A percentile compares a stretch with the other conserved stretches of the same genome.
These are phyloP conservation scores for Myopa tessellatipennis DNA, from an alignment of 2,888 invertebrate genomes.

Conservation along the genomic window DNA sequence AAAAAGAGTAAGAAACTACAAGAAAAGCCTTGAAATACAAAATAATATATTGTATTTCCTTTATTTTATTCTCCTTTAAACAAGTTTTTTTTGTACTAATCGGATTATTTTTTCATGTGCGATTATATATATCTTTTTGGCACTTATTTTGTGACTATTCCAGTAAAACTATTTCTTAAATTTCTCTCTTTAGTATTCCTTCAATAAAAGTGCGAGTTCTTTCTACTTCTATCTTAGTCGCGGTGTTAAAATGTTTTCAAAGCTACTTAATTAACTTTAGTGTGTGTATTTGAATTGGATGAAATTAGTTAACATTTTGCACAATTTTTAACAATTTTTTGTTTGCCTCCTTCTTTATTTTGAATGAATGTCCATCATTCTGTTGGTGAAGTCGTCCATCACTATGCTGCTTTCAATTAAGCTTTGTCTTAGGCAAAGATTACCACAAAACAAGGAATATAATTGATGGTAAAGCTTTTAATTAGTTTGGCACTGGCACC, in stretches of 20 bases:
- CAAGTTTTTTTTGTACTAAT: not conserved
- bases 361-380: not conserved
- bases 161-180: too few relatives aligned
- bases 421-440: not conserved
- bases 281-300: too few relatives aligned
- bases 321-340: not conserved
- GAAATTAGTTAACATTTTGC: not conserved
- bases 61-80: not conserved
- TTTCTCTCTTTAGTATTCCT: too few relatives aligned
- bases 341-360: not conserved
- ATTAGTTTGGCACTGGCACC: not conserved
- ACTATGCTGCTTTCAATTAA: constrained; percentile 20
- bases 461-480: not conserved
- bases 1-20: not conserved
- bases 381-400: not conserved
- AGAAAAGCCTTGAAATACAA: not conserved
- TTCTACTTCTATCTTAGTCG: too few relatives aligned
- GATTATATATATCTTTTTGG: not conserved
- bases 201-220: too few relatives aligned
- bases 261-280: too few relatives aligned
- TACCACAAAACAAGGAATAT: not conserved
- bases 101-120: not conserved
- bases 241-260: too few relatives aligned
- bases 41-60: too few relatives aligned
- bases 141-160: not conserved